Conservation (phyloP, 53 echinoderm and acorn worm species). For the Arbacia lixula region DNA sequence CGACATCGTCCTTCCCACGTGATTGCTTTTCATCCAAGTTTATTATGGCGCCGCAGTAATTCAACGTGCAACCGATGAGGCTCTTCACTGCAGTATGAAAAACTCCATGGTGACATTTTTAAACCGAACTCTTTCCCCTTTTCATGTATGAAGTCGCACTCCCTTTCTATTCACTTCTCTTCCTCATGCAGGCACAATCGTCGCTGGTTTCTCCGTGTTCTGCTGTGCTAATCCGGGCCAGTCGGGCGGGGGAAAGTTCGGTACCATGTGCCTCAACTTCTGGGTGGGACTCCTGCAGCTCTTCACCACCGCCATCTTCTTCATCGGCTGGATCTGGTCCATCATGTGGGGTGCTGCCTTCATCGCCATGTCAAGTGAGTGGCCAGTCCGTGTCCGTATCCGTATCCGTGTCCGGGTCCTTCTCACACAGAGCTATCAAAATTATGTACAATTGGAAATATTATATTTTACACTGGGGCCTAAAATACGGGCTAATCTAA, state of each 20-base stretch:
- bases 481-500: too few relatives aligned
- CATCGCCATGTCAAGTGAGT: constrained; percentile 75
- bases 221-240: constrained; percentile 84
- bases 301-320: constrained; percentile 68
- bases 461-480: too few relatives aligned
- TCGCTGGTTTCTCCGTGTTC: constrained; percentile 79
- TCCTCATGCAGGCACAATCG: constrained; percentile 66
- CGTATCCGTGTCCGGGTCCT: too few relatives aligned
- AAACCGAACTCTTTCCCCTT: not conserved
- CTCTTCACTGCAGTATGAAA: too few relatives aligned
- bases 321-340: constrained; percentile 88
- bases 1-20: too few relatives aligned
- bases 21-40: too few relatives aligned
- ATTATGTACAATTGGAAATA: too few relatives aligned
- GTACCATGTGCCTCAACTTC: constrained; percentile 73
- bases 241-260: constrained; percentile 59
- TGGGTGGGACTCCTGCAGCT: constrained; percentile 77
- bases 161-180: not conserved
- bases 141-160: not conserved
- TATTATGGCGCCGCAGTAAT: too few relatives aligned
- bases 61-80: too few relatives aligned
- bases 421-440: too few relatives aligned
- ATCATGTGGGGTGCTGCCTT: constrained; percentile 85
- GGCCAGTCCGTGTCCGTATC: not conserved
- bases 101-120: too few relatives aligned